Conservation (phyloP, 2,888 invertebrate species). For the Mimumesa dahlbomi region DNA sequence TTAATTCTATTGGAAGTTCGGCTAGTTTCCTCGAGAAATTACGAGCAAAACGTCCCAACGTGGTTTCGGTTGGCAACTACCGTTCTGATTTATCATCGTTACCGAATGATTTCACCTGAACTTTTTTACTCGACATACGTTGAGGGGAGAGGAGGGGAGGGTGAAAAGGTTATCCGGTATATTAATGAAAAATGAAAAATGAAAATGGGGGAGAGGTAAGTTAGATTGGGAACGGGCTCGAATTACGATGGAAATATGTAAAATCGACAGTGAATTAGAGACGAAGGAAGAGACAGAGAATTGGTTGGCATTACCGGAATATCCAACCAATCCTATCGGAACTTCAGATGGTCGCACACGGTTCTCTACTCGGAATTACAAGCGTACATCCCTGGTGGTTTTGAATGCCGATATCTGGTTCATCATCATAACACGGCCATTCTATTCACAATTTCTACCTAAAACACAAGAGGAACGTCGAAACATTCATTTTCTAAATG, state of each 20-base stretch:
- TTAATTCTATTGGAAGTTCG: constrained; percentile 33
- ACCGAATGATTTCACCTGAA: constrained; percentile 12
- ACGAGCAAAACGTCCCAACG: constrained; percentile 1
- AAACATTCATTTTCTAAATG: not conserved
- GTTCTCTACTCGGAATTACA: constrained; percentile 40
- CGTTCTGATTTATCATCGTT: constrained; percentile 32
- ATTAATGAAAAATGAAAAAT: constrained; percentile 31
- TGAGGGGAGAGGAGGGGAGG: too few relatives aligned
- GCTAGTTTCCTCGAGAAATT: constrained; percentile 20
- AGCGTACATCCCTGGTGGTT: constrained; percentile 37
- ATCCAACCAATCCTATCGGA: constrained; percentile 23
- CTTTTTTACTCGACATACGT: too few relatives aligned
- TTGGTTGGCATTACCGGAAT: constrained; percentile 16
- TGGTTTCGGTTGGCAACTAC: constrained; percentile 6
- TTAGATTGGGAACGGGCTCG: constrained; percentile 14
- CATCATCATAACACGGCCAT: constrained; percentile 22
- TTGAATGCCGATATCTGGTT: constrained; percentile 41
- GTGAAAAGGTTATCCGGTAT: constrained; percentile 13
- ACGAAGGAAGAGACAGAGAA: not conserved
- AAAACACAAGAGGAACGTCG: not conserved
- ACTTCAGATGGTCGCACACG: constrained; percentile 32
- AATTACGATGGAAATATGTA: not conserved
- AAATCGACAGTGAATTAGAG: not conserved
- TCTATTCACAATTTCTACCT: not conserved
- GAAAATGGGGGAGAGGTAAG: constrained; percentile 5